Evolutionary conservation across 2,113 vertebrate genomes (phyloP).

Genomic region (Periophthalmodon schlosseri): DNA sequence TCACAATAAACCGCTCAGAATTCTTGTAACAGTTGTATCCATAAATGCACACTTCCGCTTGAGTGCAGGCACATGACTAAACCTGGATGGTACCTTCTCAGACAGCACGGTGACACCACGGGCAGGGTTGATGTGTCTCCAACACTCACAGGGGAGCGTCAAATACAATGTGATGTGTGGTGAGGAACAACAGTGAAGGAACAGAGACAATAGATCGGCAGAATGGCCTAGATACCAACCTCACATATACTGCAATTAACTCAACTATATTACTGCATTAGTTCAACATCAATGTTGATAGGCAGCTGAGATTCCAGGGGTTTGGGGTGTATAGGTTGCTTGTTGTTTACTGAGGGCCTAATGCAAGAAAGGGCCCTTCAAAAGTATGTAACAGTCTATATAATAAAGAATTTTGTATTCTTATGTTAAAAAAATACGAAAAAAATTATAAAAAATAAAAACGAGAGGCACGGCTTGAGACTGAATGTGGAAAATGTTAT

Average conservation of each 20-base stretch:
- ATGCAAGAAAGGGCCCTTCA: too few relatives aligned
- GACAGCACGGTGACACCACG: constrained; percentile 21
- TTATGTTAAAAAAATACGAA: too few relatives aligned
- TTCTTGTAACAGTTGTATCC: not conserved
- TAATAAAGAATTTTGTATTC: too few relatives aligned
- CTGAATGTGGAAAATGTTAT: too few relatives aligned
- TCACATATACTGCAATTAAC: constrained; percentile 25
- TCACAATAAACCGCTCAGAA: not conserved
- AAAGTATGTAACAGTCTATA: too few relatives aligned
- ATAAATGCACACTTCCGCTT: not conserved
- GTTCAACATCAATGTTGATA: not conserved
- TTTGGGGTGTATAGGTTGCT: too few relatives aligned
- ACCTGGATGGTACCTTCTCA: constrained; percentile 9
- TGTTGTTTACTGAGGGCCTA: too few relatives aligned
- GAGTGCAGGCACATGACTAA: not conserved
- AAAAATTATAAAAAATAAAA: too few relatives aligned
- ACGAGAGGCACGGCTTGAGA: too few relatives aligned
- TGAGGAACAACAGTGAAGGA: constrained; percentile 24
- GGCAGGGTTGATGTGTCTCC: constrained; percentile 5
- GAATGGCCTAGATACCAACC: constrained; percentile 50
- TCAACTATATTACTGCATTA: not conserved
- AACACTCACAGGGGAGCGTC: constrained; percentile 20
- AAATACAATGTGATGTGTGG: constrained; percentile 39
- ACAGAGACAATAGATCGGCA: constrained; percentile 23
- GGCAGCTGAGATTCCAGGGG: too few relatives aligned